A percentile compares a stretch with the other conserved stretches of the same genome.
phyloP scores from a whole-genome alignment of 1,140 invertebrate genomes.

The Holotrichia oblita region DNA sequence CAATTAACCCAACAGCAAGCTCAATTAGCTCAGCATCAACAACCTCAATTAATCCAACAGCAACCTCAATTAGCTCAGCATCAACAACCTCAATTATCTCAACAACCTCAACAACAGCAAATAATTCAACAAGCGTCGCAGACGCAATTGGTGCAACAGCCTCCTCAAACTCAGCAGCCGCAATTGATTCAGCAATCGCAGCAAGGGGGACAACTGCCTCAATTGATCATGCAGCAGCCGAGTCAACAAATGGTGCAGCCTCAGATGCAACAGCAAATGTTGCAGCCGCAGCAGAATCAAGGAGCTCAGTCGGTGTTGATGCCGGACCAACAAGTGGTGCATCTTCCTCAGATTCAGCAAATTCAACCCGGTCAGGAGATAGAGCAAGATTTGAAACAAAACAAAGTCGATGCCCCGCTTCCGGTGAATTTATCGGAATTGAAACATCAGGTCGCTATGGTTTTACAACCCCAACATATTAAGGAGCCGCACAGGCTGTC shows the following conservation, averaged over 20 bases:
- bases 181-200: constrained; percentile 31
- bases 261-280: constrained; percentile 46
- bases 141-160: too few species aligned
- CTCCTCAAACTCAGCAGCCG: constrained; percentile 43
- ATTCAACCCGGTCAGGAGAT: constrained; percentile 42
- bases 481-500: constrained; percentile 53
- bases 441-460: constrained; percentile 36
- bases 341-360: constrained; percentile 57
- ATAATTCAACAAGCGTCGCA: too few species aligned
- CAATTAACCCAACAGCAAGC: too few species aligned
- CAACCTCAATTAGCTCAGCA: too few species aligned
- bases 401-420: background rate
- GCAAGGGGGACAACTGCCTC: background rate
- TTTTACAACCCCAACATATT: constrained; percentile 24
- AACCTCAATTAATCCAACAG: too few species aligned
- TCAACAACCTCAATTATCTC: too few species aligned
- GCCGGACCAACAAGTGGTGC: constrained; percentile 40
- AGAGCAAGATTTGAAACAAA: too few species aligned
- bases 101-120: too few species aligned
- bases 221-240: background rate
- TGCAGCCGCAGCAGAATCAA: constrained; percentile 28
- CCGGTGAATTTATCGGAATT: constrained; percentile 37
- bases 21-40: too few species aligned
- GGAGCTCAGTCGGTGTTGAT: background rate
- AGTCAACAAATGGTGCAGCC: constrained; percentile 14